These are phyloP conservation scores for Mimas tiliae DNA, from an alignment of 2,888 invertebrate species.

Conservation along the genomic window DNA sequence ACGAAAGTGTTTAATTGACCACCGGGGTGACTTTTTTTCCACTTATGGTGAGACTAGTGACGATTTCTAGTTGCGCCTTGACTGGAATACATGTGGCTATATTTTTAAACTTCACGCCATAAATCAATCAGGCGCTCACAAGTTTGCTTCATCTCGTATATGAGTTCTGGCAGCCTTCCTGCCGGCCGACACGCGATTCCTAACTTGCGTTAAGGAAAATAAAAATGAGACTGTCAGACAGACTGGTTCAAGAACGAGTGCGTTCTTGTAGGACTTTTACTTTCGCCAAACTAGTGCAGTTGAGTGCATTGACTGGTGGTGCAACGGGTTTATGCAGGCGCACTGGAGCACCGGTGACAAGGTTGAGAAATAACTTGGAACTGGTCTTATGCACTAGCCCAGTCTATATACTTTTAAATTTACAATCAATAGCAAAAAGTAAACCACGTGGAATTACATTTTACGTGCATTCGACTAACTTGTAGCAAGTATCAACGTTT, in stretches of 20 bases:
- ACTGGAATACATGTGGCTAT: conserved; percentile 4
- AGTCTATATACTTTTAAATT: conserved; percentile 32
- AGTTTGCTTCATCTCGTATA: conserved; percentile 35
- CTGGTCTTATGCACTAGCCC: conserved; percentile 61
- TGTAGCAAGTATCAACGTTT: background rate
- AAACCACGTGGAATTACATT: conserved; percentile 19
- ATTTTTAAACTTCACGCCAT: conserved; percentile 32
- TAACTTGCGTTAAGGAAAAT: conserved; percentile 36
- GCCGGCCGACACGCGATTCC: conserved; percentile 30
- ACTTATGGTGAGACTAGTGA: conserved; percentile 39
- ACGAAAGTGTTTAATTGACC: conserved; percentile 60
- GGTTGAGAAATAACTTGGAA: conserved; percentile 73
- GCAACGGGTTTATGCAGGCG: conserved; percentile 62
- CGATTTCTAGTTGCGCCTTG: conserved; percentile 28
- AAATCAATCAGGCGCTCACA: conserved; percentile 51
- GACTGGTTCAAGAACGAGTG: conserved; percentile 50
- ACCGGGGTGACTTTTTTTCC: conserved; percentile 50
- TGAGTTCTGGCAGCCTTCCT: conserved; percentile 34
- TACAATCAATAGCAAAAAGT: conserved; percentile 27
- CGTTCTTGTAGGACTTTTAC: conserved; percentile 62
- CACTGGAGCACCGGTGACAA: conserved; percentile 77
- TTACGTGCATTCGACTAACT: background rate
- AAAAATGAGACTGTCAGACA: conserved; percentile 18
- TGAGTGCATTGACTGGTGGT: conserved; percentile 58
- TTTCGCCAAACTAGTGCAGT: conserved; percentile 76